Conservation (phyloP, 2,888 invertebrate genomes). For the Acheta domesticus region DNA sequence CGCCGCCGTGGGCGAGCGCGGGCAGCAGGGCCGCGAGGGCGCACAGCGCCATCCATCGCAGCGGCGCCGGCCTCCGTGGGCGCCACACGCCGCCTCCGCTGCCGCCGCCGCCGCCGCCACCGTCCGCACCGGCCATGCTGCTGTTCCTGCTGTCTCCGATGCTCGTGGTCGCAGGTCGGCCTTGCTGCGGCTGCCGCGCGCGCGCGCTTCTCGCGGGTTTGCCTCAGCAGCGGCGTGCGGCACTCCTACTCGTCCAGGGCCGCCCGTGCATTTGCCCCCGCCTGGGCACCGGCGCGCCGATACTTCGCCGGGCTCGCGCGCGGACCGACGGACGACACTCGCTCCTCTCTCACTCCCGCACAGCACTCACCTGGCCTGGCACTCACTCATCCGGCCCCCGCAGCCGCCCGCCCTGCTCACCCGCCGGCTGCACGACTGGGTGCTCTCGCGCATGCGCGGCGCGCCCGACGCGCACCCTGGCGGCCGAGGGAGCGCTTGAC, state of each 20-base stretch:
- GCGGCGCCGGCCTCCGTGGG: neutral
- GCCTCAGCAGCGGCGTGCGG: no score
- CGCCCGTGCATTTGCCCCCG: no score
- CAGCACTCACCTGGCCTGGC: neutral
- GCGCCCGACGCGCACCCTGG: neutral
- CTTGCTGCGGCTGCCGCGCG: neutral
- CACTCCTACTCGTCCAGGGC: no score
- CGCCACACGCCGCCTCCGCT: neutral
- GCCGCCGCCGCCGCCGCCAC: neutral
- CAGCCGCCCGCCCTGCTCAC: neutral
- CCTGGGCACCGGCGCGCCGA: neutral
- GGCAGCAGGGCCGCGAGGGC: slow-evolving; percentile 5
- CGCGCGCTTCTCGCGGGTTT: neutral
- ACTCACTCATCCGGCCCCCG: neutral
- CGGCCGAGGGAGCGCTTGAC: neutral
- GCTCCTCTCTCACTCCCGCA: neutral
- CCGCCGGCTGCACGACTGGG: neutral
- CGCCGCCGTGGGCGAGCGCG: neutral
- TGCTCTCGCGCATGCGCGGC: slow-evolving; percentile 6
- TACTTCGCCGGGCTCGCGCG: neutral
- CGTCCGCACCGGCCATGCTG: neutral
- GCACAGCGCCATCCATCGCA: neutral
- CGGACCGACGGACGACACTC: neutral
- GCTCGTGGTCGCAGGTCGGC: neutral
- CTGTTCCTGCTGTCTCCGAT: neutral